These are phyloP conservation scores for Piprites chloris DNA, from an alignment of 2,113 vertebrate species.

Conservation along the genomic window DNA sequence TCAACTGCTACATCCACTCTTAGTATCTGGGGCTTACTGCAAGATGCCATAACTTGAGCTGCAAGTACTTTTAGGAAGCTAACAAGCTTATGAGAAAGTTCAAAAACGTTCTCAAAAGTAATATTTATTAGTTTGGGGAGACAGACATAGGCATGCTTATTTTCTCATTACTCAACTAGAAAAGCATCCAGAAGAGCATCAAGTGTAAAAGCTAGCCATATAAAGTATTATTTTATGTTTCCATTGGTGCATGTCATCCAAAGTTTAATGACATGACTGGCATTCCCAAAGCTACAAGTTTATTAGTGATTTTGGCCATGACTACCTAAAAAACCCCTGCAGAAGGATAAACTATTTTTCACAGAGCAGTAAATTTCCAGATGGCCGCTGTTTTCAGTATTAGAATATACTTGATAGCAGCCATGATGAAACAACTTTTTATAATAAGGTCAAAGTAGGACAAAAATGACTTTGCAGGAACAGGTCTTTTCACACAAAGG, in stretches of 20 bases:
- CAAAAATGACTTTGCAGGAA: constrained; percentile 56
- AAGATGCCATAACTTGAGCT: not conserved
- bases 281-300: not conserved
- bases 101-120: not conserved
- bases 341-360: not conserved
- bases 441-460: not conserved
- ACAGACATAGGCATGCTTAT: not conserved
- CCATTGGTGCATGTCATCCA: not conserved
- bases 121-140: not conserved
- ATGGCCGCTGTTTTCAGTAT: not conserved
- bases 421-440: not conserved
- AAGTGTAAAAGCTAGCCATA: not conserved
- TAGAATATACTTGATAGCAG: not conserved
- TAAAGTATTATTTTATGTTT: not conserved
- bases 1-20: not conserved
- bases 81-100: not conserved
- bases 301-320: not conserved
- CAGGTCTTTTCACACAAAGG: constrained; percentile 41
- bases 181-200: not conserved
- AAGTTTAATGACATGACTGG: not conserved
- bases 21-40: not conserved
- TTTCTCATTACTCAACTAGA: not conserved
- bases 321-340: not conserved
- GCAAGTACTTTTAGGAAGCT: not conserved
- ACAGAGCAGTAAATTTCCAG: not conserved